These are phyloP conservation scores for Phycodurus eques DNA, from an alignment of 2,113 vertebrate species.

Conservation along the genomic window DNA sequence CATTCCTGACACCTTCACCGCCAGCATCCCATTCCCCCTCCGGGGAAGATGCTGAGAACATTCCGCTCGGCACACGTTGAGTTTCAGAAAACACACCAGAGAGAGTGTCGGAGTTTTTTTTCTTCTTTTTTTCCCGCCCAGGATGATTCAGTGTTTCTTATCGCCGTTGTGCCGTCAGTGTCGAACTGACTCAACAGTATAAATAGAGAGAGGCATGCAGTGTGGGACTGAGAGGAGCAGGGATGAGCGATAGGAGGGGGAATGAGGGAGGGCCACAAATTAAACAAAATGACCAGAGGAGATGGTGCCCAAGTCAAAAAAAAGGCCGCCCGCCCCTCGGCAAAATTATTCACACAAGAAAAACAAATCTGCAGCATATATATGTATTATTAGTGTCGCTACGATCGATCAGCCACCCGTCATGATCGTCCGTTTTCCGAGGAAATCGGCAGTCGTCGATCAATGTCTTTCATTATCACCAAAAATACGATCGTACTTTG, in stretches of 20 bases:
- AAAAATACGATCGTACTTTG: too few relatives aligned
- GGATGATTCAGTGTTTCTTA: conserved; percentile 60
- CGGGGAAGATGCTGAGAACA: background rate
- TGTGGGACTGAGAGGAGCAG: conserved; percentile 57
- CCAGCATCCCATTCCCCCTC: background rate
- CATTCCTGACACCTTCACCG: conserved; percentile 56
- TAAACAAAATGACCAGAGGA: conserved; percentile 34
- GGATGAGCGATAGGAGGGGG: conserved; percentile 49
- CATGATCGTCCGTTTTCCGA: too few relatives aligned
- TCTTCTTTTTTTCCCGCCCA: conserved; percentile 26
- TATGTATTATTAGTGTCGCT: too few relatives aligned
- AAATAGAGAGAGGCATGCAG: conserved; percentile 62
- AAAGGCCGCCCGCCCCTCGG: too few relatives aligned
- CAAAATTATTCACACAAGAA: too few relatives aligned
- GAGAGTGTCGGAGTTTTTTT: background rate
- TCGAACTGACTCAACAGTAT: conserved; percentile 64
- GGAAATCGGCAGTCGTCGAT: too few relatives aligned
- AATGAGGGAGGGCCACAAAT: conserved; percentile 55
- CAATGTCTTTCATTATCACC: too few relatives aligned
- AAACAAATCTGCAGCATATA: too few relatives aligned
- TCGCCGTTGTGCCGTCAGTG: conserved; percentile 51
- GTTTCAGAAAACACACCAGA: background rate
- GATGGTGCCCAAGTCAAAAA: background rate
- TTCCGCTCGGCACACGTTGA: background rate
- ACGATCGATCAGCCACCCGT: too few relatives aligned